Conservation (phyloP, 2,113 vertebrate genomes). For the Diadophis punctatus region DNA sequence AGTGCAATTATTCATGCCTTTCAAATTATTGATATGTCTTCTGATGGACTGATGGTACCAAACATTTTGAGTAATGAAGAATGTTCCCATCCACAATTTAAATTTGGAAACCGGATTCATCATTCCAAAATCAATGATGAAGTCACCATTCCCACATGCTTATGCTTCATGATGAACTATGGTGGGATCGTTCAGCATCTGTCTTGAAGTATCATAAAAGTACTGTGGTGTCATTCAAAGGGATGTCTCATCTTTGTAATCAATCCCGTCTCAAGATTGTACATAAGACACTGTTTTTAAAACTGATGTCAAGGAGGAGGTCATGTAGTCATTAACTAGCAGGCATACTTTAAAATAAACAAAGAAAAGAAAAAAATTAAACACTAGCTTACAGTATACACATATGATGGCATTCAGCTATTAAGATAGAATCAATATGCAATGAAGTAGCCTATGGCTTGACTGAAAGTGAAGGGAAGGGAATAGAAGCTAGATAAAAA, state of each 20-base stretch:
- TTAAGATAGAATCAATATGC: not conserved
- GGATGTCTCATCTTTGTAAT: not conserved
- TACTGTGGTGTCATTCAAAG: not conserved
- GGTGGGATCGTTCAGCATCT: not conserved
- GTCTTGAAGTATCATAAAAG: not conserved
- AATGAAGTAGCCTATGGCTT: not conserved
- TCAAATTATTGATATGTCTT: not conserved
- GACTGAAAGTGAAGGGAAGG: not conserved
- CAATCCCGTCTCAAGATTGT: not conserved
- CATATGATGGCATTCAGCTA: slow-evolving; percentile 11
- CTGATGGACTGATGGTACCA: not conserved
- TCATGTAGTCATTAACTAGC: slow-evolving; percentile 16
- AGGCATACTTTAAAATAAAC: slow-evolving; percentile 44
- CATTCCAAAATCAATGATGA: not conserved
- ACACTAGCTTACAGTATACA: not conserved
- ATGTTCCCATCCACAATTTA: not conserved
- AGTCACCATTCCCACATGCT: not conserved
- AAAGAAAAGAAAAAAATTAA: slow-evolving; percentile 25
- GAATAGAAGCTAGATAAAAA: not conserved
- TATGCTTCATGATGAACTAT: not conserved
- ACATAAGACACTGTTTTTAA: not conserved
- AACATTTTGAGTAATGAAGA: not conserved
- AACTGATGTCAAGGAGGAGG: not conserved
- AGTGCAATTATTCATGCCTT: not conserved
- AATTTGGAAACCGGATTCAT: not conserved